Conservation (phyloP, 2,888 invertebrate genomes). For the Cartodere bifasciata region DNA sequence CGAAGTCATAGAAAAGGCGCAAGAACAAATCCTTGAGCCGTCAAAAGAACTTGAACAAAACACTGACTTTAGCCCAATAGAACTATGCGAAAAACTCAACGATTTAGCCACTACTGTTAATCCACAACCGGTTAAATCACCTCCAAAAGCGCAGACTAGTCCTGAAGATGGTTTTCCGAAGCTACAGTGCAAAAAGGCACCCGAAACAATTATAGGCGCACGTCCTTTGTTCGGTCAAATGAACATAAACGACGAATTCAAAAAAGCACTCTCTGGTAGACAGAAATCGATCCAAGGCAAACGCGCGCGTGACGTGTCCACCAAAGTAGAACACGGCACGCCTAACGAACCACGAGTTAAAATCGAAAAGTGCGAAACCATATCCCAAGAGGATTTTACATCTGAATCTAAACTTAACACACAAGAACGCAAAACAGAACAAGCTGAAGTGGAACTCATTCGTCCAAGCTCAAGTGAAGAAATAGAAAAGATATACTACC, state of each 20-base stretch:
- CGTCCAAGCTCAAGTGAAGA: conserved; percentile 27
- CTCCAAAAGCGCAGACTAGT: too few relatives aligned
- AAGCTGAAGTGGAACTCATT: conserved; percentile 25
- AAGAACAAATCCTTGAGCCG: too few relatives aligned
- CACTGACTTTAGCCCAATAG: too few relatives aligned
- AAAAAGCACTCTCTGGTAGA: conserved; percentile 29
- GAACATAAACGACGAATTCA: conserved; percentile 32
- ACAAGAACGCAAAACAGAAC: conserved; percentile 22
- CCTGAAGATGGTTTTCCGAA: conserved; percentile 6
- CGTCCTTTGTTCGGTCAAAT: conserved; percentile 32
- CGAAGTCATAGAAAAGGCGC: too few relatives aligned
- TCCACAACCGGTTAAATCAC: too few relatives aligned
- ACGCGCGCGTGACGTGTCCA: conserved; percentile 18
- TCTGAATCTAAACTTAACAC: conserved; percentile 20
- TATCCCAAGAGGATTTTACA: conserved; percentile 16
- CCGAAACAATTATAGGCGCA: conserved; percentile 32
- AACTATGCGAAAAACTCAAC: too few relatives aligned
- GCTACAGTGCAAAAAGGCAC: conserved; percentile 29
- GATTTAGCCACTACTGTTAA: too few relatives aligned
- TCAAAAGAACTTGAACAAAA: too few relatives aligned
- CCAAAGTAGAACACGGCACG: conserved; percentile 14
- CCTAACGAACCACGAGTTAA: conserved; percentile 20
- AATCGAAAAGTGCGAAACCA: conserved; percentile 20
- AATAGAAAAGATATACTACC: conserved; percentile 30
- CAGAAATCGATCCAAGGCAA: conserved; percentile 25